Percentiles rank a stretch among this genome's conserved stretches.
Evolutionary conservation across 2,888 invertebrate genomes (phyloP).

Genomic region (Sympetrum striolatum): DNA sequence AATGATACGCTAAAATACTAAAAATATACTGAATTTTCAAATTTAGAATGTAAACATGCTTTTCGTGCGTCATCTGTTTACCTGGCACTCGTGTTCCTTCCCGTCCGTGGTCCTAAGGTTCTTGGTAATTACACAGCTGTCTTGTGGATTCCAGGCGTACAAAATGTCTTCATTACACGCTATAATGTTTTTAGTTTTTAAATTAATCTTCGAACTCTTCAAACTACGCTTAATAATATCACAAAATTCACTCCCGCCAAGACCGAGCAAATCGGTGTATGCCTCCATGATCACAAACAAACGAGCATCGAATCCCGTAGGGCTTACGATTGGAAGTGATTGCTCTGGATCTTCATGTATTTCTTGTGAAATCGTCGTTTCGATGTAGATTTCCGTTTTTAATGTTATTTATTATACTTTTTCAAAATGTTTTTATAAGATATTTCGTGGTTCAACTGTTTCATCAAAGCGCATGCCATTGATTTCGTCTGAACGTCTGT

Average conservation of each 20-base stretch:
- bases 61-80: conserved; percentile 53
- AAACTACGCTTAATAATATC: conserved; percentile 65
- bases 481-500: too few relatives aligned
- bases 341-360: too few relatives aligned
- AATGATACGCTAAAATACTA: too few relatives aligned
- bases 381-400: too few relatives aligned
- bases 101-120: conserved; percentile 62
- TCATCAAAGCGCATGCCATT: too few relatives aligned
- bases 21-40: too few relatives aligned
- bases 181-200: conserved; percentile 69
- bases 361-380: too few relatives aligned
- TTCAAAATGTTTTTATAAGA: too few relatives aligned
- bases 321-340: too few relatives aligned
- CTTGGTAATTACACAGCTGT: conserved; percentile 69
- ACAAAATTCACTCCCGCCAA: conserved; percentile 65
- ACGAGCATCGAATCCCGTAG: background rate
- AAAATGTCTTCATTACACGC: conserved; percentile 71
- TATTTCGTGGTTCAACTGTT: too few relatives aligned
- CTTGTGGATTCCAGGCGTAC: conserved; percentile 71
- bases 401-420: too few relatives aligned
- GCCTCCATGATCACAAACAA: conserved; percentile 46
- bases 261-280: conserved; percentile 47
- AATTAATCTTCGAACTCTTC: conserved; percentile 59
- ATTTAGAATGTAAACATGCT: background rate
- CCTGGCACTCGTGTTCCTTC: conserved; percentile 65